These are phyloP conservation scores for Thumatha senex DNA, from an alignment of 2,888 invertebrate species.

Conservation along the genomic window DNA sequence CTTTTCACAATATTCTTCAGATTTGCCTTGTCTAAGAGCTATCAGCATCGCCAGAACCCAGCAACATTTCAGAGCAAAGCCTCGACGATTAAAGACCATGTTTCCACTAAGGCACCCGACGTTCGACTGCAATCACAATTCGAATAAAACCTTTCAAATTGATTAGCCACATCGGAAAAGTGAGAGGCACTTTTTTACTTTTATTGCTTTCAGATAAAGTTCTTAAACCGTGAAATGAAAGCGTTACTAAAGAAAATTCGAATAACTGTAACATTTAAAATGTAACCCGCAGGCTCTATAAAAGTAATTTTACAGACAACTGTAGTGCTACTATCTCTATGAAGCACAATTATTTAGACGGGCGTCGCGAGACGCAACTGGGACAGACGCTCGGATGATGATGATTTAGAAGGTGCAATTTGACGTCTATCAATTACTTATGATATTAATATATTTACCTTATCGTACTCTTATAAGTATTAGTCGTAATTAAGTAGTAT, in stretches of 20 bases:
- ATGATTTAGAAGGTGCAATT: too few relatives aligned
- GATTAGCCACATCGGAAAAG: conserved; percentile 51
- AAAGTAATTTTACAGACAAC: neutral
- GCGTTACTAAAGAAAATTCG: conserved; percentile 49
- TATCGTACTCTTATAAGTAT: too few relatives aligned
- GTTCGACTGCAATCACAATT: conserved; percentile 47
- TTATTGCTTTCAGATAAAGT: conserved; percentile 54
- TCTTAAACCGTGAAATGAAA: conserved; percentile 70
- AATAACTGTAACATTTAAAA: conserved; percentile 34
- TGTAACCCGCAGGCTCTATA: conserved; percentile 10
- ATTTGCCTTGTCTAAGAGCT: conserved; percentile 44
- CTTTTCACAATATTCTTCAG: conserved; percentile 57
- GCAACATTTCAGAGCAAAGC: conserved; percentile 53
- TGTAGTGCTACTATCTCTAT: neutral
- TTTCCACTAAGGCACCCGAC: conserved; percentile 49
- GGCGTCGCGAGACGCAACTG: too few relatives aligned
- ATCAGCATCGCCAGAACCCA: conserved; percentile 53
- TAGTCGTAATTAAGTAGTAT: too few relatives aligned
- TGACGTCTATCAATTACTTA: too few relatives aligned
- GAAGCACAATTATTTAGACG: too few relatives aligned
- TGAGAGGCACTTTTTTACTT: conserved; percentile 52
- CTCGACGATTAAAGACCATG: conserved; percentile 56
- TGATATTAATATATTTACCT: too few relatives aligned
- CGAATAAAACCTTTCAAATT: conserved; percentile 54
- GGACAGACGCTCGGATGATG: too few relatives aligned